A percentile compares a stretch with the other conserved stretches of the same genome.
Evolutionary conservation across 2,888 invertebrate species (phyloP).

Genomic region (Tipula vernalis): DNA sequence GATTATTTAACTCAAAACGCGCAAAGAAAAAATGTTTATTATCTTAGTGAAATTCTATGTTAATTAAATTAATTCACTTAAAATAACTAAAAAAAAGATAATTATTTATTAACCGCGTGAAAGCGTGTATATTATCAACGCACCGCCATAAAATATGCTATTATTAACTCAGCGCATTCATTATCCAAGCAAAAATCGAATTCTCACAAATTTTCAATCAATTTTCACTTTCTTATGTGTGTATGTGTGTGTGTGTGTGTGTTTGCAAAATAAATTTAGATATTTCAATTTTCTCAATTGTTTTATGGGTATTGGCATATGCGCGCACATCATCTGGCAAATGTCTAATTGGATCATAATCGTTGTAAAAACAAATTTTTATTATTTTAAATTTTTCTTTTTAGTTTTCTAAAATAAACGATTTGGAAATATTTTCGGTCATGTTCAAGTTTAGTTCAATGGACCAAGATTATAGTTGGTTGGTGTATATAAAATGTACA

Average conservation of each 20-base stretch:
- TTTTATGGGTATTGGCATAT: background rate
- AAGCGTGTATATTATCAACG: background rate
- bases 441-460: background rate
- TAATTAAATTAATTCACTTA: conserved; percentile 4
- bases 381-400: background rate
- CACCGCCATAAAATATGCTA: background rate
- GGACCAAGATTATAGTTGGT: background rate
- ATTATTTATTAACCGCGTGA: background rate
- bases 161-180: background rate
- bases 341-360: background rate
- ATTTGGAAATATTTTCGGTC: background rate
- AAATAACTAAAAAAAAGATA: background rate
- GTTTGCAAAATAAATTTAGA: background rate
- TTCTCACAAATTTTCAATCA: background rate
- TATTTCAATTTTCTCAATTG: background rate
- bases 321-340: background rate
- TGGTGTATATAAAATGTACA: background rate
- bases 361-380: background rate
- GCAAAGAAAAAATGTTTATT: background rate
- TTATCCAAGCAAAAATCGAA: background rate
- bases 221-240: background rate
- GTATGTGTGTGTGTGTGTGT: no score
- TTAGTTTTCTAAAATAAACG: background rate
- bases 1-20: background rate
- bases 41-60: background rate